These are phyloP conservation scores for Mystacornis crossleyi DNA, from an alignment of 2,113 vertebrate species.

Conservation along the genomic window DNA sequence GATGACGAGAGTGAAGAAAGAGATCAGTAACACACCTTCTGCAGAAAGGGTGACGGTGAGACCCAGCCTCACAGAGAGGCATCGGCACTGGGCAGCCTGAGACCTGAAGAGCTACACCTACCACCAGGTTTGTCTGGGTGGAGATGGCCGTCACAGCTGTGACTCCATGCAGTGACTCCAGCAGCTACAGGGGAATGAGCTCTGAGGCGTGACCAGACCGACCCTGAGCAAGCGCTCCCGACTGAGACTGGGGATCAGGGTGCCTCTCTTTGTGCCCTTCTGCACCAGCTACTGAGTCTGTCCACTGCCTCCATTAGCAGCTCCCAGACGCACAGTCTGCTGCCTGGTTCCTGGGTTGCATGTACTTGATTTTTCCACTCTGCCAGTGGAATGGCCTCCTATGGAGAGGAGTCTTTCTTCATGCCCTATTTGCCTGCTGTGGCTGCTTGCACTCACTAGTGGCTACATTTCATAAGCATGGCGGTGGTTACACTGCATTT, in stretches of 20 bases:
- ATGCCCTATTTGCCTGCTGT: neutral
- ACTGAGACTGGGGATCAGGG: neutral
- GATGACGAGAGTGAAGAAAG: accelerated
- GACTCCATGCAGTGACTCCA: neutral
- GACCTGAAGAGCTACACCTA: neutral
- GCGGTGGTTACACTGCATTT: accelerated
- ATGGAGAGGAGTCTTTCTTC: neutral
- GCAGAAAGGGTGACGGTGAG: neutral
- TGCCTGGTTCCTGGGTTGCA: neutral
- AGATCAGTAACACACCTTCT: neutral
- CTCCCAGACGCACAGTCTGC: accelerated
- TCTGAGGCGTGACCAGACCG: neutral
- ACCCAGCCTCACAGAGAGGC: neutral
- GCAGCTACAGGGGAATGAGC: neutral
- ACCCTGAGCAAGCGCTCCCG: neutral
- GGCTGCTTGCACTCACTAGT: neutral
- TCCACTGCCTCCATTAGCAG: neutral
- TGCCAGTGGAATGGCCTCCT: neutral
- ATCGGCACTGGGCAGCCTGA: neutral
- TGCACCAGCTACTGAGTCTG: neutral
- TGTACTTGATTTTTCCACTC: neutral
- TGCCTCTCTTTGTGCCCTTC: neutral
- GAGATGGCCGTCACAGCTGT: neutral
- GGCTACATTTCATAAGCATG: neutral
- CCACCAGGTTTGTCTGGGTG: neutral